Evolutionary conservation across 2,888 invertebrate genomes (phyloP), one percentile per base, ranked within the genome.

Genomic region (Caenorhabditis zanzibari): DNA sequence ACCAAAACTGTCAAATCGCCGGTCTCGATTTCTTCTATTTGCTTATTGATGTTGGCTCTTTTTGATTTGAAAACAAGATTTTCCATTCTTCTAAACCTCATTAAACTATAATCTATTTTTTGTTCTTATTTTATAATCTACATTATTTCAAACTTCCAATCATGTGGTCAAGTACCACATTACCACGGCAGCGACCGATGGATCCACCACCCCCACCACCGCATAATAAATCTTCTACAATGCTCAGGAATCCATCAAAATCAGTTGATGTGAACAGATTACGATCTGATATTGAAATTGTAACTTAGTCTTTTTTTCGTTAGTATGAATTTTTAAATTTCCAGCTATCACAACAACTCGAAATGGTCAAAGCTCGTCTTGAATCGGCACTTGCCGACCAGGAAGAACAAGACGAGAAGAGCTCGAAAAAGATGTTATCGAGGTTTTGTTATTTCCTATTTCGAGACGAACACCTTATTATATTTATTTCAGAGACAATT

Each of bases 201-300:
- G 84, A 84, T 35, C 75, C 84, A 4, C 84, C 84, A 26, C 84
- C 84, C 12, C 84, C 83, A 38, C 83, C 84, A 12, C 81, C 81
- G 16, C 84, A 84, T 38, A 80, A 75, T 10, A 79, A 80, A 38
- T 59, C 84, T 2, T 56, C 76, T 0, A 84, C 84, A 19, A 44
- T 84, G 66, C 41, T 72, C 2, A 64, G 84, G 28, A 75, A 72
- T 59, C 59, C 68, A 19, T 61, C 56, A 16, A 77, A 71, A 61
- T 38, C 81, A 1, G 85, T 86, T 0, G 86, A 86, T 61, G 86
- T 86, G 26, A 79, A 85, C 35, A 61, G 76, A 44, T 63, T 86
- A 12, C 38, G 79, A 24, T 72, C 72, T 24, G 86, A 86, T 83
- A 86, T 86, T 73, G 85, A 86, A 81, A 79, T 77, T 54, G 86